A percentile compares a stretch with the other conserved stretches of the same genome.
These are phyloP conservation scores for Indicator maculatus DNA, from an alignment of 2,113 vertebrate species.

Conservation along the genomic window DNA sequence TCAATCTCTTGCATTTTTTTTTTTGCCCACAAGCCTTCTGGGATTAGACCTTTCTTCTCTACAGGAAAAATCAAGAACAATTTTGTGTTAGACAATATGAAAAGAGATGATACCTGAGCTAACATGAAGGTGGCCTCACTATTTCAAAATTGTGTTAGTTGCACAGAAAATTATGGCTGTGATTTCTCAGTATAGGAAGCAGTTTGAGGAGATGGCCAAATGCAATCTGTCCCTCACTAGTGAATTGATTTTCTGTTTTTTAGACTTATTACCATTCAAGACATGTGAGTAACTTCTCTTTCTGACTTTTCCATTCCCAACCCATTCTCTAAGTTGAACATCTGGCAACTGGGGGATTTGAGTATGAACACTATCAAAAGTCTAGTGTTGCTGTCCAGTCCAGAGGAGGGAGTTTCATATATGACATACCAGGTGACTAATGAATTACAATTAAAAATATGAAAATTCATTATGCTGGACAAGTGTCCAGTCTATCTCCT, in stretches of 20 bases:
- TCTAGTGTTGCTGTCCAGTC: neutral
- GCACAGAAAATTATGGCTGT: neutral
- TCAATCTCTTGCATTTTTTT: neutral
- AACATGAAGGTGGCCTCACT: neutral
- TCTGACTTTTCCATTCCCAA: neutral
- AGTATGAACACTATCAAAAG: neutral
- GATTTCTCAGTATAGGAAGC: neutral
- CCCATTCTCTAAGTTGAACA: neutral
- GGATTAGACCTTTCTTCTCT: neutral
- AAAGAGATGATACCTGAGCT: neutral
- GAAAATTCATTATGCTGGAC: neutral
- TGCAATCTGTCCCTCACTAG: neutral
- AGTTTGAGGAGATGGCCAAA: neutral
- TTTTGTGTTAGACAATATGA: neutral
- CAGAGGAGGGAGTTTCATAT: neutral
- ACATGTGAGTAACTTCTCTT: neutral
- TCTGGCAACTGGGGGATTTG: neutral
- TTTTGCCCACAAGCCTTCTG: neutral
- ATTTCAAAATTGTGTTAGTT: neutral
- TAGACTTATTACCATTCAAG: neutral
- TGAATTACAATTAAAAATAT: neutral
- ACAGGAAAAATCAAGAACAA: neutral
- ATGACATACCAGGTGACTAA: neutral
- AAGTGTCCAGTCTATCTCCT: neutral
- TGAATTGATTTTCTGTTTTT: neutral